phyloP scores from a whole-genome alignment of 2,797 vertebrate genomes.

The Schizopygopsis pylzovi region DNA sequence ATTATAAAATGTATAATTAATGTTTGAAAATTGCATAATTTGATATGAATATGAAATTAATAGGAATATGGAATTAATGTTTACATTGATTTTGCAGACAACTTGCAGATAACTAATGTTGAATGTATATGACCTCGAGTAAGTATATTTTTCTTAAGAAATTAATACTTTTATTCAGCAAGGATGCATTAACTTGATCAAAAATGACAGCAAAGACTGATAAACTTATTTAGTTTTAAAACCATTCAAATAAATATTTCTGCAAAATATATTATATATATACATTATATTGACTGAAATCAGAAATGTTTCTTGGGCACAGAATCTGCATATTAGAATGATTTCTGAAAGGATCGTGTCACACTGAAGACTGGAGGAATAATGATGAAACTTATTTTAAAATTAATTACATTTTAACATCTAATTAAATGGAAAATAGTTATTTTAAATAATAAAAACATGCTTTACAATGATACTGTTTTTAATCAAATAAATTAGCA shows the following conservation, averaged over 20 bases:
- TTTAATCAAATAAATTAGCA: background rate
- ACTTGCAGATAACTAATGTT: too few species aligned
- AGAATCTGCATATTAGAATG: background rate
- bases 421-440: too few species aligned
- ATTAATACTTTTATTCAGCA: background rate
- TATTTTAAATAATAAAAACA: too few species aligned
- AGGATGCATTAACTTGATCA: background rate
- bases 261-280: too few species aligned
- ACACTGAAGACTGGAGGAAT: background rate
- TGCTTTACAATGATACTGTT: too few species aligned
- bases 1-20: background rate
- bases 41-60: background rate
- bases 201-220: background rate
- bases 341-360: background rate
- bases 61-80: background rate
- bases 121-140: background rate
- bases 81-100: too few species aligned
- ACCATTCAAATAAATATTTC: background rate
- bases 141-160: background rate
- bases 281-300: too few species aligned
- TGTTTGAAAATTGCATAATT: too few species aligned
- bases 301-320: background rate
- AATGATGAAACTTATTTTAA: too few species aligned
- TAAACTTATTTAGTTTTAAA: background rate
- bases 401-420: too few species aligned